Conservation (phyloP, 1,140 invertebrate species). For the Drosophila rufa region DNA sequence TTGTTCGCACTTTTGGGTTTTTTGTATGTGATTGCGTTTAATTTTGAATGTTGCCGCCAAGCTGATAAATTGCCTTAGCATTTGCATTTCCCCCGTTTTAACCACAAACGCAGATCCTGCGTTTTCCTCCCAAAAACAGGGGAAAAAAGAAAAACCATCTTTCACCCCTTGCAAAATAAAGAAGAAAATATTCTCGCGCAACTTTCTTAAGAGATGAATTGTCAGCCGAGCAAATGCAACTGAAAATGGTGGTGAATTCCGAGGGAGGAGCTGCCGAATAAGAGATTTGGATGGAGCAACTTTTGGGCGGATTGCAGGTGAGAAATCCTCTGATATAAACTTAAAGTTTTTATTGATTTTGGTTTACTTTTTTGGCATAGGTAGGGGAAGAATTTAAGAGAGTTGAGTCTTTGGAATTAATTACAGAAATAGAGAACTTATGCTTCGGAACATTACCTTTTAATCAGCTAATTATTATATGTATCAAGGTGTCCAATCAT, state of each 20-base stretch:
- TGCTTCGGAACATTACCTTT: too few relatives aligned
- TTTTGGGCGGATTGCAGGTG: constrained; percentile 28
- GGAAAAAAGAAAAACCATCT: constrained; percentile 3
- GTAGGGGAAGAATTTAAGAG: neutral
- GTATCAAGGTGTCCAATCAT: neutral
- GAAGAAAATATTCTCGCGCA: constrained; percentile 25
- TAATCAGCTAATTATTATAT: too few relatives aligned
- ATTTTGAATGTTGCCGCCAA: constrained; percentile 67
- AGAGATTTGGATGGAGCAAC: constrained; percentile 2
- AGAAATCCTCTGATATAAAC: constrained; percentile 8
- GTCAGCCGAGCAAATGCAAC: constrained; percentile 46
- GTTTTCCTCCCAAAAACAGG: constrained; percentile 2
- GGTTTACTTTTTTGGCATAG: constrained; percentile 11
- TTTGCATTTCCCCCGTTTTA: constrained; percentile 57
- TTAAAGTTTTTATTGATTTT: constrained; percentile 36
- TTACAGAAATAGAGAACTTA: neutral
- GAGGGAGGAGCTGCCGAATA: neutral
- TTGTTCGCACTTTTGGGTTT: constrained; percentile 44
- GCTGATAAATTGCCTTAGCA: constrained; percentile 64
- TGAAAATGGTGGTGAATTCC: constrained; percentile 23
- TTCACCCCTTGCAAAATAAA: constrained; percentile 8
- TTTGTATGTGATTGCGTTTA: constrained; percentile 68
- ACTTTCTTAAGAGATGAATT: constrained; percentile 52
- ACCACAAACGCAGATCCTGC: constrained; percentile 8
- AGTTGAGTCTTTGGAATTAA: neutral